Percentiles rank a stretch among this genome's conserved stretches.
Evolutionary conservation across 1,140 invertebrate genomes (phyloP).

Genomic region (Piezodorus guildinii): DNA sequence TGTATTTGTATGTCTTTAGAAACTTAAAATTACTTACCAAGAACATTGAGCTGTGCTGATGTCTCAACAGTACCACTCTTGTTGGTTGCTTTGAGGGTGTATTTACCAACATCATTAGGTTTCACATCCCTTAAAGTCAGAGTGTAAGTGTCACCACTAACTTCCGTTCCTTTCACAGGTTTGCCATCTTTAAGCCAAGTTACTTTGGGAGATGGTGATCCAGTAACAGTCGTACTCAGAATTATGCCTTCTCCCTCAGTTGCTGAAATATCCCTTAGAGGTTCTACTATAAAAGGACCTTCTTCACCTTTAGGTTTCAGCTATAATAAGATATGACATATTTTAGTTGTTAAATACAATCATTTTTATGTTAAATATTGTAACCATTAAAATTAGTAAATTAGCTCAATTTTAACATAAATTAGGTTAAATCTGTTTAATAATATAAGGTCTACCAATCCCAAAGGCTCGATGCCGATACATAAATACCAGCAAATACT

Average conservation of each 20-base stretch:
- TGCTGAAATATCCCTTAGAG: conserved; percentile 57
- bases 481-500: no score
- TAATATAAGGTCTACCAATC: no score
- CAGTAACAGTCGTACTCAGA: conserved; percentile 63
- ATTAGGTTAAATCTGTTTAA: no score
- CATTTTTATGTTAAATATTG: no score
- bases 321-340: conserved; percentile 26
- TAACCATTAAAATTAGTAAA: no score
- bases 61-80: conserved; percentile 62
- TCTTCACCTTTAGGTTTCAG: conserved; percentile 59
- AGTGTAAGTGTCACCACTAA: conserved; percentile 37
- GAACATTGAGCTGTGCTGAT: conserved; percentile 60
- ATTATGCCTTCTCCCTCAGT: conserved; percentile 64
- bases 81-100: conserved; percentile 69
- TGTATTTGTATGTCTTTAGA: no score
- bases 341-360: background rate
- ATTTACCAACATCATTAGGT: conserved; percentile 54
- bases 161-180: conserved; percentile 34
- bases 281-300: conserved; percentile 68
- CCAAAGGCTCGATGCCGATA: no score
- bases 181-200: conserved; percentile 68
- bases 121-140: conserved; percentile 56
- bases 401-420: no score
- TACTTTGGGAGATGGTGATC: conserved; percentile 65
- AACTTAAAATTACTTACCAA: conserved; percentile 45